A percentile compares a stretch with the other conserved stretches of the same genome.
phyloP scores from a whole-genome alignment of 2,797 vertebrate species.

The Eulemur albifrons region DNA sequence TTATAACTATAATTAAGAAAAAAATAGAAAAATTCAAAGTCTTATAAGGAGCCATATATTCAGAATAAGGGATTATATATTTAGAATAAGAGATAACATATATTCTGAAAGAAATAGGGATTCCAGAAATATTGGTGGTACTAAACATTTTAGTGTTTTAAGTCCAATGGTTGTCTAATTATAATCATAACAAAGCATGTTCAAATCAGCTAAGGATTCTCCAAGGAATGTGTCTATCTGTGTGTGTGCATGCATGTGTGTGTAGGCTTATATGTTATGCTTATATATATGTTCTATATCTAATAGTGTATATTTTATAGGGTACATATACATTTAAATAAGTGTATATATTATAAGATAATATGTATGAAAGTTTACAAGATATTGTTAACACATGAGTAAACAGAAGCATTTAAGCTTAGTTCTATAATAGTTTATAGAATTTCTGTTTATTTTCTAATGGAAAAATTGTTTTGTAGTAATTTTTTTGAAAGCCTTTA shows the following conservation, averaged over 20 bases:
- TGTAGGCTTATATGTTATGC: background rate
- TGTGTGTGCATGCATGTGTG: background rate
- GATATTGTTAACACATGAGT: background rate
- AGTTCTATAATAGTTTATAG: background rate
- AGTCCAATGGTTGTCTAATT: background rate
- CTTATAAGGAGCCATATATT: background rate
- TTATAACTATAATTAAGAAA: background rate
- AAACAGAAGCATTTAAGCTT: background rate
- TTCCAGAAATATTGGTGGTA: background rate
- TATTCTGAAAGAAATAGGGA: background rate
- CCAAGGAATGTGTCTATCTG: background rate
- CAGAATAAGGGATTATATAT: background rate
- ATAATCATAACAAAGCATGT: background rate
- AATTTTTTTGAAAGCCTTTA: background rate
- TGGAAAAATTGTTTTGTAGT: background rate
- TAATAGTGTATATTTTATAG: background rate
- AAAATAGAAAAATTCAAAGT: background rate
- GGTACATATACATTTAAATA: background rate
- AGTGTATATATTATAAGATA: background rate
- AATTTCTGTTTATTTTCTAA: constrained; percentile 4
- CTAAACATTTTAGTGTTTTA: background rate
- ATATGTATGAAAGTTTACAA: background rate
- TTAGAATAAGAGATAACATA: background rate
- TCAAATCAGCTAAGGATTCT: background rate
- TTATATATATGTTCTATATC: background rate